These are phyloP conservation scores for Rostratula benghalensis DNA, from an alignment of 2,113 vertebrate species.

Conservation along the genomic window DNA sequence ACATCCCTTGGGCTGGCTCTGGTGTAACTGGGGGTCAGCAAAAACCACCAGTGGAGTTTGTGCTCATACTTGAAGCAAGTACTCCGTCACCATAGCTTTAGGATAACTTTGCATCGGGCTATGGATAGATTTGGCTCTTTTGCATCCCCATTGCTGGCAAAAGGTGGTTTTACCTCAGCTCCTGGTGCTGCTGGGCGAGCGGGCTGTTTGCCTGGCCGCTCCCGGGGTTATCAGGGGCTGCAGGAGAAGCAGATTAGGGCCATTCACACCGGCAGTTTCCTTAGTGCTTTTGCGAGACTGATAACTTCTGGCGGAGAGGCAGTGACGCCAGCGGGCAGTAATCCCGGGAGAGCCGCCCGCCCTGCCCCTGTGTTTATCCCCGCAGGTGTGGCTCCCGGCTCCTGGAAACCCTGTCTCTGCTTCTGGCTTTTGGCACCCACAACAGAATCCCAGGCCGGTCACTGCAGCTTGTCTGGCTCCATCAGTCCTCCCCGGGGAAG, in stretches of 20 bases:
- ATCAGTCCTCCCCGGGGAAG: neutral
- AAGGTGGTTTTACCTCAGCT: neutral
- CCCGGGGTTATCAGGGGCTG: neutral
- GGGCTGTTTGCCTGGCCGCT: neutral
- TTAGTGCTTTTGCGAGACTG: neutral
- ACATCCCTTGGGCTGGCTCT: neutral
- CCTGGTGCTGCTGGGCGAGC: neutral
- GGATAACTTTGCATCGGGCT: neutral
- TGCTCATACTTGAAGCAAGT: neutral
- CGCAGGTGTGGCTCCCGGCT: neutral
- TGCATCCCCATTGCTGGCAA: rapidly evolving
- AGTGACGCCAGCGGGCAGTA: conserved; percentile 16
- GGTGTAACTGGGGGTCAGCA: rapidly evolving
- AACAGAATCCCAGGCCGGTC: neutral
- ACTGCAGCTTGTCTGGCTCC: neutral
- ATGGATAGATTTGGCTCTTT: neutral
- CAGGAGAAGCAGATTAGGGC: conserved; percentile 21
- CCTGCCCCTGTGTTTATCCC: neutral
- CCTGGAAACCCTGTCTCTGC: neutral
- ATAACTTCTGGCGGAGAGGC: conserved; percentile 9
- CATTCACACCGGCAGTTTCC: conserved; percentile 45
- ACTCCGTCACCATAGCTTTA: neutral
- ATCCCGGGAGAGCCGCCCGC: neutral
- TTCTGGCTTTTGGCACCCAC: neutral
- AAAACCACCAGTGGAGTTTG: rapidly evolving